Evolutionary conservation across 2,888 invertebrate species (phyloP).

Genomic region (Ptychoptera contaminata): DNA sequence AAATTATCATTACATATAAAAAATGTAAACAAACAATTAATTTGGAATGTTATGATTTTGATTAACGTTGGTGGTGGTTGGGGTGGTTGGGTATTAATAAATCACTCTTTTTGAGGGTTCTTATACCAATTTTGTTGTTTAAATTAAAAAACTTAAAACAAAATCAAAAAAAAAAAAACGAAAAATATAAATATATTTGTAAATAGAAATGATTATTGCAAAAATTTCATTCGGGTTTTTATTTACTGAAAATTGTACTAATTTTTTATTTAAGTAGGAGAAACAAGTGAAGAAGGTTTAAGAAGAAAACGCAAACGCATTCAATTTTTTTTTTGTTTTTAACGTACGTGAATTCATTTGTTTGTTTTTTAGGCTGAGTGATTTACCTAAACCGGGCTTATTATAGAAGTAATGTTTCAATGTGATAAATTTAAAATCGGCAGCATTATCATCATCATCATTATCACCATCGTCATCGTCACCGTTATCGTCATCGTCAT

Average conservation of each 20-base stretch:
- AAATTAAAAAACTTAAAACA: too few relatives aligned
- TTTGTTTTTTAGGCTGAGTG: neutral
- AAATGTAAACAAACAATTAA: neutral
- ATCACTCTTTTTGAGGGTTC: too few relatives aligned
- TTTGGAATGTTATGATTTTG: too few relatives aligned
- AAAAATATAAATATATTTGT: too few relatives aligned
- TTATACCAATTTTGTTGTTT: too few relatives aligned
- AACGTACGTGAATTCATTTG: neutral
- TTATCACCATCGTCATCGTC: conserved; percentile 23
- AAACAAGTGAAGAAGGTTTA: conserved; percentile 1
- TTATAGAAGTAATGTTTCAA: neutral
- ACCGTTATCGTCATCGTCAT: conserved; percentile 20
- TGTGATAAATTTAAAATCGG: conserved; percentile 4
- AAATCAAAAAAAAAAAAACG: too few relatives aligned
- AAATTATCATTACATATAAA: neutral
- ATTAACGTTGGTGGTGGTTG: too few relatives aligned
- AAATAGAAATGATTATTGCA: too few relatives aligned
- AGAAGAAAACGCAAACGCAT: neutral
- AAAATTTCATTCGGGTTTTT: too few relatives aligned
- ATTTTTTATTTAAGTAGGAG: too few relatives aligned
- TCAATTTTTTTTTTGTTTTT: conserved; percentile 2
- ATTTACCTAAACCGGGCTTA: neutral
- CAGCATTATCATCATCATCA: conserved; percentile 15
- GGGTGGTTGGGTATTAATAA: too few relatives aligned
- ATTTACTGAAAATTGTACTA: too few relatives aligned